A percentile compares a stretch with the other conserved stretches of the same genome.
phyloP scores from a whole-genome alignment of 2,113 vertebrate species.

The Polypterus senegalus region DNA sequence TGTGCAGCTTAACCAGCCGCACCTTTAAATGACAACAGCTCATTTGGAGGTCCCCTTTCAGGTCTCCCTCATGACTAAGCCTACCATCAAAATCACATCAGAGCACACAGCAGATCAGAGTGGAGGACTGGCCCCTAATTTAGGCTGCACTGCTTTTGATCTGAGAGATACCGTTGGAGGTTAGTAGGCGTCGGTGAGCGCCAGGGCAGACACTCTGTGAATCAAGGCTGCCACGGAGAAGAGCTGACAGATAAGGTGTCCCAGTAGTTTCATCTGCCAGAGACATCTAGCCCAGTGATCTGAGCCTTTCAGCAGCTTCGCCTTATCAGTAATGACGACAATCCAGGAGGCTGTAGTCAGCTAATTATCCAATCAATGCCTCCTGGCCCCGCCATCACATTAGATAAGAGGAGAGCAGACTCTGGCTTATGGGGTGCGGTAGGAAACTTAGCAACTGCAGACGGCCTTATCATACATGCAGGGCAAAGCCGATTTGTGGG shows the following conservation, averaged over 20 bases:
- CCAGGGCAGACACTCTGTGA: too few species aligned
- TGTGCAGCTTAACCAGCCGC: too few species aligned
- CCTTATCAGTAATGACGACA: neutral
- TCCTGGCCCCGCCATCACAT: slow-evolving; percentile 15
- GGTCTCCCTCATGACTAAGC: too few species aligned
- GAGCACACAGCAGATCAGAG: too few species aligned
- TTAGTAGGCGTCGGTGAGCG: too few species aligned
- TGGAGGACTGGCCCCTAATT: too few species aligned
- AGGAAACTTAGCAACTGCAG: slow-evolving; percentile 33
- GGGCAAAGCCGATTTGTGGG: slow-evolving; percentile 26
- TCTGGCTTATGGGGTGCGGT: slow-evolving; percentile 53
- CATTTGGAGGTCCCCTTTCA: too few species aligned
- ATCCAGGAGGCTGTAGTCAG: slow-evolving; percentile 23
- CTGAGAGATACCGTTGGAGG: too few species aligned
- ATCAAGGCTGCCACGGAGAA: neutral
- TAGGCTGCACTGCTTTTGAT: too few species aligned
- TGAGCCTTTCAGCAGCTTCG: slow-evolving; percentile 1
- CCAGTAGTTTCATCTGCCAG: slow-evolving; percentile 1
- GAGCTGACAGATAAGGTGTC: neutral
- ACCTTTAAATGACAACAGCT: too few species aligned
- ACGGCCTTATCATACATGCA: slow-evolving; percentile 54
- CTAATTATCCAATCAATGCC: slow-evolving; percentile 50
- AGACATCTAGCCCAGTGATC: slow-evolving; percentile 2
- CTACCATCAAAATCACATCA: too few species aligned
- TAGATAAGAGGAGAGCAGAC: slow-evolving; percentile 58